Evolutionary conservation across 2,113 vertebrate species (phyloP), one percentile per base, ranked within the genome.

Genomic region (Myrmecobius fasciatus): DNA sequence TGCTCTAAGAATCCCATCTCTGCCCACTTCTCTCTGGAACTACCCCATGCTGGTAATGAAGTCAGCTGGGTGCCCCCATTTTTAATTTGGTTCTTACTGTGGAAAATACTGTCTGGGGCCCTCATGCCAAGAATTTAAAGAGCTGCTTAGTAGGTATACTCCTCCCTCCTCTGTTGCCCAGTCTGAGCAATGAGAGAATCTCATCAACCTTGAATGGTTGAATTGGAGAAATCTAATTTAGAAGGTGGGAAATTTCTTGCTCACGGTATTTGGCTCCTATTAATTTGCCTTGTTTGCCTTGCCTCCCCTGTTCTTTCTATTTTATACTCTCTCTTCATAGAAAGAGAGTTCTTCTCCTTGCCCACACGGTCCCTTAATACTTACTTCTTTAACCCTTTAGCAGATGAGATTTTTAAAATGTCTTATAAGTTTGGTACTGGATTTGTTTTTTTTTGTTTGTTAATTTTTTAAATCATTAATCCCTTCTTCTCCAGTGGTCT

Each of bases 21-120:
- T 83, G 17, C 67, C 67, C 67, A 22, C 67, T 83, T 83, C 67
- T 83, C 2, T 83, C 67, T 83, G n/a, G 67, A 83, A 83, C 43
- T 83, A 24, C 67, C n/a, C 67, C 67, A 43, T 83, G 67, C 67
- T 83, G 67, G 20, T 43, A 83, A n/a, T n/a, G 20, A 83, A 83
- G 67, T 43, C 67, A 83, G 67, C 67, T 83, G 67, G 46, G 43
- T 48, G 26, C 89, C 52, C 3, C 48, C 1, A 52, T 92, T 47
- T 54, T 28, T 0, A 24, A 10, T 5, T 43, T 51, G 67, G 17
- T 53, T 47, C 83, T 88, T 75, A 49, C 49, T 48, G 51, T 43
- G 46, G 26, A 5, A 0, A 0, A 0, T 11, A 25, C 53, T 93
- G 56, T 12, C 17, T 0, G 8, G 89, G 47, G 54, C 26, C 49